Conservation (phyloP, 2,797 vertebrate species). For the Malurus splendens region DNA sequence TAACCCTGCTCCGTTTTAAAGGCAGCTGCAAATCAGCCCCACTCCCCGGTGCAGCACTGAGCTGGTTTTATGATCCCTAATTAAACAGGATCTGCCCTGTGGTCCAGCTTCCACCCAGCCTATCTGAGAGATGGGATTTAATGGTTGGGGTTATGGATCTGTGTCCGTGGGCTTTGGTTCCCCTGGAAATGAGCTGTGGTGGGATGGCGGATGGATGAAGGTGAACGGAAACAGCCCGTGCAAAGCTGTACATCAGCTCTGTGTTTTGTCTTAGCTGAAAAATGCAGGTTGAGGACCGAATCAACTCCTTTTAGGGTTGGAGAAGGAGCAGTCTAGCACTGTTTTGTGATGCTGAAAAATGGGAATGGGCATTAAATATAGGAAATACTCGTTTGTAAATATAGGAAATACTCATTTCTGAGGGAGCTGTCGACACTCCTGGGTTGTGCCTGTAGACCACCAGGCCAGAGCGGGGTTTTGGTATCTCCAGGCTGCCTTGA, state of each 20-base stretch:
- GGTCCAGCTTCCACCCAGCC: constrained; percentile 47
- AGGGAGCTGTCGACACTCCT: fast-evolving
- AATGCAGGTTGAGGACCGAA: neutral
- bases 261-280: neutral
- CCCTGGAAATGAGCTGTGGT: neutral
- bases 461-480: neutral
- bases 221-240: neutral
- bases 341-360: neutral
- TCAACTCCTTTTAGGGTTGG: neutral
- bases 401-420: neutral
- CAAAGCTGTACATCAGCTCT: neutral
- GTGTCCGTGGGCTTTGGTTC: neutral
- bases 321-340: fast-evolving
- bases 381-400: neutral
- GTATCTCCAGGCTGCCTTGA: neutral
- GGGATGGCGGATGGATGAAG: neutral
- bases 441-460: neutral
- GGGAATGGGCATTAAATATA: neutral
- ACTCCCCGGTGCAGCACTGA: neutral
- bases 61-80: constrained; percentile 47
- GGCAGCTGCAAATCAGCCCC: constrained; percentile 57
- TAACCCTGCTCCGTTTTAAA: constrained; percentile 56
- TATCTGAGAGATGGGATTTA: constrained; percentile 37
- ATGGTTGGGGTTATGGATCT: constrained; percentile 8
- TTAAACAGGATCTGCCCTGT: constrained; percentile 59